Evolutionary conservation across 1,140 invertebrate species (phyloP).

Genomic region (Tetramorium alpestre): DNA sequence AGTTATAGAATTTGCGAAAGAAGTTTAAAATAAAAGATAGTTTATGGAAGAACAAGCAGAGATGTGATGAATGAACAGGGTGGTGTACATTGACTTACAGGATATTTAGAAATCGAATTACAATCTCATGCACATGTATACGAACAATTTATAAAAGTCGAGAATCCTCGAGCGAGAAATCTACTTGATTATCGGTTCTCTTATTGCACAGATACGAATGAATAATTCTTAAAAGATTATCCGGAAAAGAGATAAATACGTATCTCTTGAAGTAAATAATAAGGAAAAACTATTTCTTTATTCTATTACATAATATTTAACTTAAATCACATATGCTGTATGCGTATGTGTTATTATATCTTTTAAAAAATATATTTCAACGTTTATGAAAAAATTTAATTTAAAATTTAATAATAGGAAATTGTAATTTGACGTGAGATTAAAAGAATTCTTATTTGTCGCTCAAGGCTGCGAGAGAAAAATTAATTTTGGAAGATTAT

Average conservation of each 20-base stretch:
- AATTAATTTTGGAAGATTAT: conserved; percentile 6
- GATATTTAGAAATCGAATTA: conserved; percentile 24
- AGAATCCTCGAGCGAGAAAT: conserved; percentile 20
- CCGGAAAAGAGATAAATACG: not conserved
- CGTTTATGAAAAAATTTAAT: not conserved
- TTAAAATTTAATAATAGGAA: not conserved
- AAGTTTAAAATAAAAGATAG: not conserved
- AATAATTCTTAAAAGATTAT: not conserved
- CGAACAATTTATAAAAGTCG: conserved; percentile 16
- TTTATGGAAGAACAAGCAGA: not conserved
- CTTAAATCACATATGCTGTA: not conserved
- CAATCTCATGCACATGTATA: conserved; percentile 11
- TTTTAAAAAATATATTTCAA: not conserved
- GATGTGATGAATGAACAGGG: not conserved
- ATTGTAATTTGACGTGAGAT: not conserved
- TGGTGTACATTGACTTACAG: not conserved
- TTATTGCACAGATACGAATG: not conserved
- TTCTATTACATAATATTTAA: not conserved
- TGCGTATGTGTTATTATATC: not conserved
- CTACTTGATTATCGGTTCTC: not conserved
- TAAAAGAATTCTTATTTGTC: not conserved
- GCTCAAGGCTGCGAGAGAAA: not conserved
- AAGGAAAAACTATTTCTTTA: not conserved
- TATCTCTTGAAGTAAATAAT: not conserved
- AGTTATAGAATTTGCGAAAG: not conserved